Evolutionary conservation across 2,888 invertebrate species (phyloP).

Genomic region (Merodon equestris): DNA sequence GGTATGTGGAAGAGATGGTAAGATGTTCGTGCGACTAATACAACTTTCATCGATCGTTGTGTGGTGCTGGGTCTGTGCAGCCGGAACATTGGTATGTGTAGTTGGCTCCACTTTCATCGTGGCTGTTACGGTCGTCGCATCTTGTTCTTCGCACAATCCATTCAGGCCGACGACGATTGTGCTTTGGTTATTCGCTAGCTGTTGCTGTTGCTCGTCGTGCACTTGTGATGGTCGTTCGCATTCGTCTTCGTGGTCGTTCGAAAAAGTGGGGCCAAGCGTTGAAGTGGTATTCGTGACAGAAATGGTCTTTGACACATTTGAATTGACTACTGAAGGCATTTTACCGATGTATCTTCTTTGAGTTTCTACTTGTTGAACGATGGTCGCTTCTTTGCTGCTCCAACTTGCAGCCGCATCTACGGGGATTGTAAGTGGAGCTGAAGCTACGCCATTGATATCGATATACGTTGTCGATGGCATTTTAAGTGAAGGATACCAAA

Average conservation of each 20-base stretch:
- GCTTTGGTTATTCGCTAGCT: conserved; percentile 4
- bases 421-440: conserved; percentile 49
- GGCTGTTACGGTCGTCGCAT: conserved; percentile 47
- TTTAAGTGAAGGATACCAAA: conserved; percentile 1
- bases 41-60: conserved; percentile 56
- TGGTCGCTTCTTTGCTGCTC: conserved; percentile 29
- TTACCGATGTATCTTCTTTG: conserved; percentile 51
- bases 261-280: conserved; percentile 45
- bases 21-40: conserved; percentile 52
- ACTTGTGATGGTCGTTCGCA: conserved; percentile 45
- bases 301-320: conserved; percentile 43
- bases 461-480: conserved; percentile 61
- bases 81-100: not conserved
- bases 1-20: conserved; percentile 60
- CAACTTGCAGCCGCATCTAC: conserved; percentile 41
- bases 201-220: conserved; percentile 16
- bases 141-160: conserved; percentile 31
- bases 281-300: conserved; percentile 47
- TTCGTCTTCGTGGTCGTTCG: not conserved
- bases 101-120: conserved; percentile 66
- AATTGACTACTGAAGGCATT: conserved; percentile 57
- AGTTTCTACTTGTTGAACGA: conserved; percentile 36
- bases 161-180: conserved; percentile 6
- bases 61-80: conserved; percentile 43
- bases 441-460: conserved; percentile 53